phyloP scores from a whole-genome alignment of 2,797 vertebrate genomes.

The Chelon labrosus region DNA sequence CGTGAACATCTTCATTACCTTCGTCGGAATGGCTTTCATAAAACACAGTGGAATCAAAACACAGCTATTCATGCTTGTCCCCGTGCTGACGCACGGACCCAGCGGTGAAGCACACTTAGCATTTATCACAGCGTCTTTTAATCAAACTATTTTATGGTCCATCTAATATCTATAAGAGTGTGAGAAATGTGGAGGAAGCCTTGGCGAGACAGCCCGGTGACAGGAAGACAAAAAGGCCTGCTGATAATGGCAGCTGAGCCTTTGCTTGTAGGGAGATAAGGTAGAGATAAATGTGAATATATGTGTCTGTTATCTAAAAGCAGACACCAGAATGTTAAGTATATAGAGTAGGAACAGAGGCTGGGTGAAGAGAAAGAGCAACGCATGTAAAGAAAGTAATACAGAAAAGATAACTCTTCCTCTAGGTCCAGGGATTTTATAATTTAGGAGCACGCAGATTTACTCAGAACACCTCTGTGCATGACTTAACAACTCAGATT shows the following conservation, averaged over 20 bases:
- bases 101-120: slow-evolving; percentile 49
- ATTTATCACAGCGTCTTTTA: slow-evolving; percentile 80
- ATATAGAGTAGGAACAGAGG: slow-evolving; percentile 31
- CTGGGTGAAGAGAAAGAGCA: slow-evolving; percentile 16
- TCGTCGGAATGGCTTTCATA: slow-evolving; percentile 44
- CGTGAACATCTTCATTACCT: slow-evolving; percentile 59
- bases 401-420: slow-evolving; percentile 32
- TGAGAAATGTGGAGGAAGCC: slow-evolving; percentile 64
- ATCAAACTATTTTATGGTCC: slow-evolving; percentile 80
- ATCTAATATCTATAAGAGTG: slow-evolving; percentile 71
- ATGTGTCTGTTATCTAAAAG: slow-evolving; percentile 62
- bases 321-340: slow-evolving; percentile 62
- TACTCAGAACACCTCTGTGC: slow-evolving; percentile 54
- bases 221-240: slow-evolving; percentile 76
- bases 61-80: slow-evolving; percentile 32
- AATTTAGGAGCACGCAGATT: slow-evolving; percentile 69
- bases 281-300: slow-evolving; percentile 71
- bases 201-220: slow-evolving; percentile 50
- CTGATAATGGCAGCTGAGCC: slow-evolving; percentile 68
- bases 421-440: slow-evolving; percentile 63
- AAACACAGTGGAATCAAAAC: slow-evolving; percentile 55
- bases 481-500: slow-evolving; percentile 61
- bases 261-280: slow-evolving; percentile 72
- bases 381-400: slow-evolving; percentile 23
- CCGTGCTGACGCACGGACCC: slow-evolving; percentile 22